A percentile compares a stretch with the other conserved stretches of the same genome.
phyloP scores from a whole-genome alignment of 2,888 invertebrate genomes.

The Aleiodes leptofemur region DNA sequence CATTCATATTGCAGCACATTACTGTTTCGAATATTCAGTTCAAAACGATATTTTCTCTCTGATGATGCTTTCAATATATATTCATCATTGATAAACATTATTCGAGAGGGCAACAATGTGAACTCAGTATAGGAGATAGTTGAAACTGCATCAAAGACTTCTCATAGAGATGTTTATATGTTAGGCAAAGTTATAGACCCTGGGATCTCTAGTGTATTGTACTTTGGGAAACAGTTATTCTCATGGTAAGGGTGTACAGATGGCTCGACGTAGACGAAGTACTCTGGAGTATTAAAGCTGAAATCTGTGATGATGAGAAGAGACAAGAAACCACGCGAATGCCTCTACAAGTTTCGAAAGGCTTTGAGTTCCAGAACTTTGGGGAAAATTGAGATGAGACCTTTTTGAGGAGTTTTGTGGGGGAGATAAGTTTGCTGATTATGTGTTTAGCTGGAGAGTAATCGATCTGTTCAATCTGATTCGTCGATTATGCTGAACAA shows the following conservation, averaged over 20 bases:
- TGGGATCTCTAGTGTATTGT: conserved; percentile 29
- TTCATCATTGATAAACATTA: too few relatives aligned
- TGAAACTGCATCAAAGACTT: conserved; percentile 32
- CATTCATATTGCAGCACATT: too few relatives aligned
- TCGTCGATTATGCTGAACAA: too few relatives aligned
- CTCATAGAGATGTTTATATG: conserved; percentile 8
- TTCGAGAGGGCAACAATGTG: too few relatives aligned
- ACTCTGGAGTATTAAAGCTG: conserved; percentile 22
- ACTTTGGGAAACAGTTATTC: conserved; percentile 27
- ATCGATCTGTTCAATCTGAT: too few relatives aligned
- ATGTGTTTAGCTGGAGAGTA: too few relatives aligned
- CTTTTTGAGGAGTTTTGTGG: not conserved
- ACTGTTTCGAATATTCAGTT: too few relatives aligned
- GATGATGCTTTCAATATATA: conserved; percentile 4
- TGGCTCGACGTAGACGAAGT: conserved; percentile 28
- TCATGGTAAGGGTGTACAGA: conserved; percentile 12
- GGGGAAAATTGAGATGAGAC: not conserved
- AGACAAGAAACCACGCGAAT: conserved; percentile 20
- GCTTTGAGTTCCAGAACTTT: conserved; percentile 12
- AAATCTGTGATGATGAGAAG: conserved; percentile 32
- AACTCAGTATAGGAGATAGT: not conserved
- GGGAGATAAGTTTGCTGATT: too few relatives aligned
- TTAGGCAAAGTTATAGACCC: conserved; percentile 16
- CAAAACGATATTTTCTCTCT: not conserved
- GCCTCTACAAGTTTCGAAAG: not conserved